These are phyloP conservation scores for Catagonus wagneri DNA, from an alignment of 2,113 vertebrate species.

Conservation along the genomic window DNA sequence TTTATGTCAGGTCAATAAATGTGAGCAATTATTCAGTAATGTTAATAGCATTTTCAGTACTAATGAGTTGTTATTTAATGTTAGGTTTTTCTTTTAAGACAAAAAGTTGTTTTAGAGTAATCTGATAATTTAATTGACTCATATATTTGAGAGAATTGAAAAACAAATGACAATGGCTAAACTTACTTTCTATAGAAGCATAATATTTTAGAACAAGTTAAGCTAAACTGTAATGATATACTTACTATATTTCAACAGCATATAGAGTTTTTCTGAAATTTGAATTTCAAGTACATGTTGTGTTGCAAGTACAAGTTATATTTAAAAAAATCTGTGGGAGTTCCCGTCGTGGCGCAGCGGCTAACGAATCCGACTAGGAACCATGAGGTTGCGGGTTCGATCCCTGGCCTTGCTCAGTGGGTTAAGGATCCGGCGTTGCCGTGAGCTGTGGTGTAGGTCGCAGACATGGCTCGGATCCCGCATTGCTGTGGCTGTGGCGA, in stretches of 20 bases:
- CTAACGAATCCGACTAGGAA: too few relatives aligned
- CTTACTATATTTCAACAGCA: not conserved
- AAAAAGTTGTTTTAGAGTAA: not conserved
- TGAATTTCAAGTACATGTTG: not conserved
- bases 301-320: not conserved
- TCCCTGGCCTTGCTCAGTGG: too few relatives aligned
- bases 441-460: too few relatives aligned
- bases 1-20: not conserved
- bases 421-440: too few relatives aligned
- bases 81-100: not conserved
- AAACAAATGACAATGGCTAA: not conserved
- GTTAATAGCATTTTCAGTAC: not conserved
- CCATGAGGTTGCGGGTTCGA: too few relatives aligned
- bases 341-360: too few relatives aligned
- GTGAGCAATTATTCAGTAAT: not conserved
- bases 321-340: not conserved
- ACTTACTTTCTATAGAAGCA: not conserved
- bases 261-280: not conserved
- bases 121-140: not conserved
- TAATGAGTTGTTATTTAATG: not conserved
- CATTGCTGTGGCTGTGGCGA: too few relatives aligned
- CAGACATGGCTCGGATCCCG: too few relatives aligned
- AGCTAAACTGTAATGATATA: not conserved
- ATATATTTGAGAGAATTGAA: not conserved
- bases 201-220: not conserved